phyloP scores from a whole-genome alignment of 30 jellyfish, hydroid and myxozoan species.

The Pelagia noctiluca region DNA sequence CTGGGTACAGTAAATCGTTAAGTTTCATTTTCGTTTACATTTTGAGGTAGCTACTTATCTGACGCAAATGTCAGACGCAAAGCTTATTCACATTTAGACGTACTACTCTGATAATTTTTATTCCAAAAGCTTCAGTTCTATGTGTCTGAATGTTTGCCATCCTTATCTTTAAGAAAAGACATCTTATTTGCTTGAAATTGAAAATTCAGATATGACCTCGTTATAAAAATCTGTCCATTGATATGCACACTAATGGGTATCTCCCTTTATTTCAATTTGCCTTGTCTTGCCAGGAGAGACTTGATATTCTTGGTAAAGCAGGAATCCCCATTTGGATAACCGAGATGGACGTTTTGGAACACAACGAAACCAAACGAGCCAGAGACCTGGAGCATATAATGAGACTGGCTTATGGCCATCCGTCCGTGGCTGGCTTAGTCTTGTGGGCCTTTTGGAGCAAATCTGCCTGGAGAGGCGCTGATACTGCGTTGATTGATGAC shows the following conservation, averaged over 20 bases:
- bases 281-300: constrained; percentile 69
- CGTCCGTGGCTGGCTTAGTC: constrained; percentile 83
- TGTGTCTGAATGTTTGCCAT: too few relatives aligned
- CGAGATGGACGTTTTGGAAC: constrained; percentile 80
- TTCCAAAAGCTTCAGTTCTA: too few relatives aligned
- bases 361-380: constrained; percentile 79
- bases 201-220: too few relatives aligned
- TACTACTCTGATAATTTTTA: too few relatives aligned
- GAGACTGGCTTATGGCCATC: constrained; percentile 87
- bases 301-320: constrained; percentile 77
- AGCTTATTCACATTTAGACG: too few relatives aligned
- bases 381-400: constrained; percentile 73
- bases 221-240: neutral
- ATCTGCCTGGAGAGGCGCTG: constrained; percentile 92
- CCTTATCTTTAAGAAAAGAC: too few relatives aligned
- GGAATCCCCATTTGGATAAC: constrained; percentile 97
- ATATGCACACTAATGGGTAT: neutral
- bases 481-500: constrained; percentile 78
- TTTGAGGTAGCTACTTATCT: too few relatives aligned
- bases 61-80: too few relatives aligned
- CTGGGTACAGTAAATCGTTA: too few relatives aligned
- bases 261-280: neutral
- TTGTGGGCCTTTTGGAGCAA: constrained; percentile 92
- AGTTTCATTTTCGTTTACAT: too few relatives aligned
- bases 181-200: too few relatives aligned